Evolutionary conservation across 2,888 invertebrate genomes (phyloP).

Genomic region (Gandaritis pyraliata): DNA sequence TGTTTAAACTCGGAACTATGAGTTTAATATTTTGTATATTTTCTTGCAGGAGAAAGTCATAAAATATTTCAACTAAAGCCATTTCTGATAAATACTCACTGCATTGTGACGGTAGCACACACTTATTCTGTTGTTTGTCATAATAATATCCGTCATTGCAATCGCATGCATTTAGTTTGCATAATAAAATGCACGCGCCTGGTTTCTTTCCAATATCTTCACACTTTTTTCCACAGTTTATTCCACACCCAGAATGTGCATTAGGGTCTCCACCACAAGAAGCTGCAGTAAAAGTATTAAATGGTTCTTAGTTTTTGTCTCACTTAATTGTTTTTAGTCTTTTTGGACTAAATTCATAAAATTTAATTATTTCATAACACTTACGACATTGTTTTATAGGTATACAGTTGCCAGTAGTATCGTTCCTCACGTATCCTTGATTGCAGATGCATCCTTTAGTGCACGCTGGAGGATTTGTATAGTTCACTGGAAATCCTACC

Average conservation of each 20-base stretch:
- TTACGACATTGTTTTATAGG: slow-evolving; percentile 48
- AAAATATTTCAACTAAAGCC: no score
- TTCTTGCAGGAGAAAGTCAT: no score
- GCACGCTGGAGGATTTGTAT: slow-evolving; percentile 35
- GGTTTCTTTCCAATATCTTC: slow-evolving; percentile 37
- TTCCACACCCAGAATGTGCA: slow-evolving; percentile 48
- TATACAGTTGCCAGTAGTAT: slow-evolving; percentile 45
- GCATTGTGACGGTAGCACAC: slow-evolving; percentile 46
- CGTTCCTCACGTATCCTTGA: slow-evolving; percentile 38
- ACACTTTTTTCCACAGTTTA: slow-evolving; percentile 47
- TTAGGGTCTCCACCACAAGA: slow-evolving; percentile 46
- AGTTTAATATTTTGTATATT: no score
- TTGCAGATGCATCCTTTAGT: slow-evolving; percentile 44
- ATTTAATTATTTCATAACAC: slow-evolving; percentile 22
- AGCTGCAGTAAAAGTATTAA: slow-evolving; percentile 33
- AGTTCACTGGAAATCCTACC: slow-evolving; percentile 42
- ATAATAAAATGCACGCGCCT: slow-evolving; percentile 34
- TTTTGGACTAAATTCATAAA: no score
- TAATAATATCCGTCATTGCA: slow-evolving; percentile 42
- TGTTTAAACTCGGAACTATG: no score
- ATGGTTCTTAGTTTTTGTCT: no score
- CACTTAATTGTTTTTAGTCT: no score
- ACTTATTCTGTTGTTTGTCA: slow-evolving; percentile 36
- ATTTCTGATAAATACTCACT: slow-evolving; percentile 37
- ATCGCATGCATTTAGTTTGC: slow-evolving; percentile 42